A percentile compares a stretch with the other conserved stretches of the same genome.
Conservation (phyloP, 30 jellyfish, hydroid and myxozoan species). For the Aurelia aurita region DNA sequence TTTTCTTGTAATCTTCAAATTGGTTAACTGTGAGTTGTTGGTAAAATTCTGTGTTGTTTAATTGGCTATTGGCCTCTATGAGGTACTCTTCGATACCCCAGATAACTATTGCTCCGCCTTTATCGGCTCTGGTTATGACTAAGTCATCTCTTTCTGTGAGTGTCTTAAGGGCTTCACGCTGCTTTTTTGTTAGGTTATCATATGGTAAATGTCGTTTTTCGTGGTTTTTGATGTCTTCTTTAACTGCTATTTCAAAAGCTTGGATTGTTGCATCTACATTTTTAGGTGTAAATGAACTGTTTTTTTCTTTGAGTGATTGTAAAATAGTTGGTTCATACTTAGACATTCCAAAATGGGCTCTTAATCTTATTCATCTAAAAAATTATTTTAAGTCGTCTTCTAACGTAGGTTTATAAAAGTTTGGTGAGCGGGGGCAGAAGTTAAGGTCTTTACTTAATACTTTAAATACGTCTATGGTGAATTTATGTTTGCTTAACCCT, state of each 20-base stretch:
- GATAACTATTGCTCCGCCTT: slow-evolving; percentile 35
- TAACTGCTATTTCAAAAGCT: slow-evolving; percentile 34
- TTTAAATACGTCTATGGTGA: slow-evolving; percentile 25
- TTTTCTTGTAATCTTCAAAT: too few relatives aligned
- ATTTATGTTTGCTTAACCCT: slow-evolving; percentile 28
- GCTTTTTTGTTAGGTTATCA: slow-evolving; percentile 11
- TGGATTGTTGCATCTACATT: slow-evolving; percentile 42
- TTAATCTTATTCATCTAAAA: too few relatives aligned
- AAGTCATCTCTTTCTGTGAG: slow-evolving; percentile 7
- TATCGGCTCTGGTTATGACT: slow-evolving; percentile 17
- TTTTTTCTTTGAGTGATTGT: neutral
- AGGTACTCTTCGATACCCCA: neutral
- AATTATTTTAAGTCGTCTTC: too few relatives aligned
- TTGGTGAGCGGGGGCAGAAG: slow-evolving; percentile 51
- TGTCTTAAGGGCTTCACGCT: slow-evolving; percentile 22
- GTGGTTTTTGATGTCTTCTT: slow-evolving; percentile 22
- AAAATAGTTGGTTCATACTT: slow-evolving; percentile 1
- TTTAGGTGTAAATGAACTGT: slow-evolving; percentile 28
- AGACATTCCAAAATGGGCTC: too few relatives aligned
- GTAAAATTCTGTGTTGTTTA: slow-evolving; percentile 1
- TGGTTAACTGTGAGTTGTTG: too few relatives aligned
- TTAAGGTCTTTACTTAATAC: slow-evolving; percentile 44
- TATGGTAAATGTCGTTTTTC: neutral
- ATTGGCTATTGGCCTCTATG: neutral
- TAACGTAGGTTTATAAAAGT: slow-evolving; percentile 6